Evolutionary conservation across 2,797 vertebrate species (phyloP).

Genomic region (Alauda arvensis): DNA sequence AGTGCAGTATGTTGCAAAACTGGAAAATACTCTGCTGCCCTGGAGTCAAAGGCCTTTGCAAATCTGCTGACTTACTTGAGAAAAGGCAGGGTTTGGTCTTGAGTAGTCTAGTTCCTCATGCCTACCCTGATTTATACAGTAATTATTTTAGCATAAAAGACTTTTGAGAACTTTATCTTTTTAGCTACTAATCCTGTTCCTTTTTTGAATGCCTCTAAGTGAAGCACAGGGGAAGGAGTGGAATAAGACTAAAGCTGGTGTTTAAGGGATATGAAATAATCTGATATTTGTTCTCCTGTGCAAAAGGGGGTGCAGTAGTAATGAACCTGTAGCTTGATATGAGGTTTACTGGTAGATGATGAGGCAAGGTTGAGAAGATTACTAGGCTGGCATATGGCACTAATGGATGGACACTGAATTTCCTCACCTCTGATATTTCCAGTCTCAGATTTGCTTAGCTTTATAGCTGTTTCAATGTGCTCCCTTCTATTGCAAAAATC

Average conservation of each 20-base stretch:
- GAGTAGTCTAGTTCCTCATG: neutral
- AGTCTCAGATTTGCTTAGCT: neutral
- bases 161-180: neutral
- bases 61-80: neutral
- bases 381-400: neutral
- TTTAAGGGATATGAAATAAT: neutral
- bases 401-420: neutral
- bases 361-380: neutral
- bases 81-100: neutral
- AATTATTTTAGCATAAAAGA: neutral
- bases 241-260: neutral
- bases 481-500: neutral
- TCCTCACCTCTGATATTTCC: neutral
- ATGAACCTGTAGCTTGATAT: neutral
- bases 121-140: neutral
- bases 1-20: constrained; percentile 37
- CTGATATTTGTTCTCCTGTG: neutral
- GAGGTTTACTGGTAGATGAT: neutral
- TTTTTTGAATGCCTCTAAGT: neutral
- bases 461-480: neutral
- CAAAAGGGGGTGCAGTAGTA: neutral
- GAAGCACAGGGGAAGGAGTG: neutral
- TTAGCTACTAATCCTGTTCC: neutral
- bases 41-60: constrained; percentile 10
- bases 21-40: constrained; percentile 37